Conservation (phyloP, 2,113 vertebrate species). For the Emydocephalus ijimae region DNA sequence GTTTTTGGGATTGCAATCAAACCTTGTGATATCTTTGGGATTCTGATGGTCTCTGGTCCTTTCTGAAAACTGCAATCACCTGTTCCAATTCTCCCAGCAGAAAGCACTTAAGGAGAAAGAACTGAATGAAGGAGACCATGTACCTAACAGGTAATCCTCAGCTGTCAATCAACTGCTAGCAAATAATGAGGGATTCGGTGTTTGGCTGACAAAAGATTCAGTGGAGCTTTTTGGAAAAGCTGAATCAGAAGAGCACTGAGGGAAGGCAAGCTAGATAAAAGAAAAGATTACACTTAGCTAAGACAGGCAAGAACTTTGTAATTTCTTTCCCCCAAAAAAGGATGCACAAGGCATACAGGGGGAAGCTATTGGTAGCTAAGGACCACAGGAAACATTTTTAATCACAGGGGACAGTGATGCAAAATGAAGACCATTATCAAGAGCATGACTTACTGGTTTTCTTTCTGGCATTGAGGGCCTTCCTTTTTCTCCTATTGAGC, state of each 20-base stretch:
- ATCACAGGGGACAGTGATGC: not conserved
- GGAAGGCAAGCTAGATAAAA: not conserved
- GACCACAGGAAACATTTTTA: not conserved
- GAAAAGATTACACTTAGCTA: not conserved
- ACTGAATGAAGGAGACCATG: conserved; percentile 25
- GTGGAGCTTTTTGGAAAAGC: not conserved
- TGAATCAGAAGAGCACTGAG: not conserved
- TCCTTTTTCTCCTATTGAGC: not conserved
- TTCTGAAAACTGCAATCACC: conserved; percentile 34
- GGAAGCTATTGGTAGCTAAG: not conserved
- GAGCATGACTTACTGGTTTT: not conserved
- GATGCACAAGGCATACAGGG: not conserved
- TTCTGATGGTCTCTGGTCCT: not conserved
- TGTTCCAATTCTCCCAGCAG: conserved; percentile 21
- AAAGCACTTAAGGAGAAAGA: not conserved
- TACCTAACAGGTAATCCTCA: conserved; percentile 32
- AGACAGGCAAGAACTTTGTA: not conserved
- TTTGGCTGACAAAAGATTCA: not conserved
- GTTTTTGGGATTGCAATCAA: not conserved
- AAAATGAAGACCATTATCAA: not conserved
- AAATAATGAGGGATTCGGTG: not conserved
- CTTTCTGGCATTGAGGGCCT: not conserved
- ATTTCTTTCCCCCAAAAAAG: not conserved
- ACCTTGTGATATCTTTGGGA: not conserved
- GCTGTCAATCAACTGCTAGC: not conserved